Conservation (phyloP, 1,140 invertebrate genomes). For the Brachionus koreanus region DNA sequence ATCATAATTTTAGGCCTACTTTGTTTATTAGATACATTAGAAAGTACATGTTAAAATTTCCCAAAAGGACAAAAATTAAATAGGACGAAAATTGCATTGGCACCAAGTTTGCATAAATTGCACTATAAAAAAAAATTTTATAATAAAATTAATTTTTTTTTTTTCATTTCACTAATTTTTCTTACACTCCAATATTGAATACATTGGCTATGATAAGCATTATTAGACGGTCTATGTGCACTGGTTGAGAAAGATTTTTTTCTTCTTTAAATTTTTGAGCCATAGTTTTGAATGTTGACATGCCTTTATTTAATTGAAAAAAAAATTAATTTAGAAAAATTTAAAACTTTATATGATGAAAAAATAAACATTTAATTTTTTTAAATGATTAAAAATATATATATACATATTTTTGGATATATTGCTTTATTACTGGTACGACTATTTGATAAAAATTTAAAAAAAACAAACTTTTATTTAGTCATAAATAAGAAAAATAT, state of each 20-base stretch:
- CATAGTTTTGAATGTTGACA: slow-evolving; percentile 36
- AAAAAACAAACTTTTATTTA: too few species aligned
- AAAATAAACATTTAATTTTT: too few species aligned
- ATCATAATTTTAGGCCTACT: slow-evolving; percentile 60
- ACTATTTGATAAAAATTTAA: too few species aligned
- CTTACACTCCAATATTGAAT: slow-evolving; percentile 69
- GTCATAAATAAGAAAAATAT: too few species aligned
- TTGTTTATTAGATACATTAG: slow-evolving; percentile 82
- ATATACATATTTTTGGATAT: too few species aligned
- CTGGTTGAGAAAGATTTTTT: slow-evolving; percentile 29
- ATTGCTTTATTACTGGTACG: too few species aligned
- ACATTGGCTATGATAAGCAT: slow-evolving; percentile 66
- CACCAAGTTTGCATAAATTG: slow-evolving; percentile 66
- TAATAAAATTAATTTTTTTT: background rate
- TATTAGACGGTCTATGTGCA: slow-evolving; percentile 52
- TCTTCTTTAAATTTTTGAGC: slow-evolving; percentile 37
- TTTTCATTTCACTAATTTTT: slow-evolving; percentile 30
- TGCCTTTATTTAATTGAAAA: background rate
- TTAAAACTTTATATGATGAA: background rate
- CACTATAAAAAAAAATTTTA: slow-evolving; percentile 54
- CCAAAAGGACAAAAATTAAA: slow-evolving; percentile 74
- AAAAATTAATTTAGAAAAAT: background rate
- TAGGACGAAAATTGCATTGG: slow-evolving; percentile 75
- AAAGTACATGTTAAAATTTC: slow-evolving; percentile 76
- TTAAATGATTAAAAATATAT: too few species aligned